These are phyloP conservation scores for Garra rufa DNA, from an alignment of 2,113 vertebrate species.

Conservation along the genomic window DNA sequence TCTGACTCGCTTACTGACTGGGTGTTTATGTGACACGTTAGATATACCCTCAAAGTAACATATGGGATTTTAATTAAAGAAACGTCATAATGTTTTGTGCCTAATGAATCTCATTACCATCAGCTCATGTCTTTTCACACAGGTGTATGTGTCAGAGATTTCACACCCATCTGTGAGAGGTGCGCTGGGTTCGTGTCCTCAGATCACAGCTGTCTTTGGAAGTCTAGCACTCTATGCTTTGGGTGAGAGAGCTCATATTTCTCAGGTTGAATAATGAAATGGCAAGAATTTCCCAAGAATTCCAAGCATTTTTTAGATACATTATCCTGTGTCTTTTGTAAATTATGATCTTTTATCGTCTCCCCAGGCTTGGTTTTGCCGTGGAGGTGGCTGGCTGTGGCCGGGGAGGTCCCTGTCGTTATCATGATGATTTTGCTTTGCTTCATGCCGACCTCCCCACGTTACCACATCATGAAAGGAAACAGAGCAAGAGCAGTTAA, in stretches of 20 bases:
- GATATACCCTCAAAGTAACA: background rate
- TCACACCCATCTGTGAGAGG: conserved; percentile 86
- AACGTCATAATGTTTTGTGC: background rate
- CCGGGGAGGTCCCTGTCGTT: conserved; percentile 82
- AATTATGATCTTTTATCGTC: background rate
- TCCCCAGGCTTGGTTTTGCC: conserved; percentile 81
- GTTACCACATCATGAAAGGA: conserved; percentile 86
- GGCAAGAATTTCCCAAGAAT: background rate
- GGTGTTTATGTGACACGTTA: background rate
- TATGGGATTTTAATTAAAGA: background rate
- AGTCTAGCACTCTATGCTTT: conserved; percentile 84
- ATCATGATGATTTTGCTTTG: conserved; percentile 83
- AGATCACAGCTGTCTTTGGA: conserved; percentile 92
- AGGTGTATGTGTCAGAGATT: conserved; percentile 97
- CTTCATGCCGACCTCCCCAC: conserved; percentile 92
- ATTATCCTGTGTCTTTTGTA: background rate
- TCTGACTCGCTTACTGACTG: too few relatives aligned
- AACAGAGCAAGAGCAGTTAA: conserved; percentile 74
- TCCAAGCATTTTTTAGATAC: background rate
- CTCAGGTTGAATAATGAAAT: background rate
- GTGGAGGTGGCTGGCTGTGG: conserved; percentile 92
- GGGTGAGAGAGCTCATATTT: conserved; percentile 72
- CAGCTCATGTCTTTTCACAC: conserved; percentile 39
- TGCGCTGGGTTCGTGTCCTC: conserved; percentile 87
- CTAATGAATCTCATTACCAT: background rate